These are phyloP conservation scores for Hydrotaea cyrtoneurina DNA, from an alignment of 2,888 invertebrate genomes.

Conservation along the genomic window DNA sequence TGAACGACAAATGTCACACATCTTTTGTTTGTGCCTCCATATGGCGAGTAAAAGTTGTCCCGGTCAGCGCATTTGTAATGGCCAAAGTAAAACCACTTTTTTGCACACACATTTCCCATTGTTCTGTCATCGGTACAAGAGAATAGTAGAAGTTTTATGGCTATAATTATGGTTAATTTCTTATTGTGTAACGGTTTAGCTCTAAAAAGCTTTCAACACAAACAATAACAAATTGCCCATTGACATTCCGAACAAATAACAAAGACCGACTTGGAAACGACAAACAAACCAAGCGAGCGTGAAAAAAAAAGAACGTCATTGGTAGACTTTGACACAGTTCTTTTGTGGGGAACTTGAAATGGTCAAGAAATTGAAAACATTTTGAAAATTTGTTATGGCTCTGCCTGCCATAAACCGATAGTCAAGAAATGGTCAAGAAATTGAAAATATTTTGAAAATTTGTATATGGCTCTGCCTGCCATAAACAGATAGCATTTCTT, in stretches of 20 bases:
- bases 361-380: constrained; percentile 31
- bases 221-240: constrained; percentile 6
- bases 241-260: not conserved
- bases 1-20: constrained; percentile 50
- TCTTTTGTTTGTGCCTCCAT: constrained; percentile 41
- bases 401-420: not conserved
- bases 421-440: constrained; percentile 5
- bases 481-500: not conserved
- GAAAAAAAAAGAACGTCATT: too few species aligned
- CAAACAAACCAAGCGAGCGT: too few species aligned
- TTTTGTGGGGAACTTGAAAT: not conserved
- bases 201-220: not conserved
- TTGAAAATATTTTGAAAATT: too few species aligned
- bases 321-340: constrained; percentile 17
- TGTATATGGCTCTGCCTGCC: too few species aligned
- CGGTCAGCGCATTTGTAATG: not conserved
- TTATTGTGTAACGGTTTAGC: constrained; percentile 59
- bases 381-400: constrained; percentile 10
- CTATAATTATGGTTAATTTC: constrained; percentile 61
- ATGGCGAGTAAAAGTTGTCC: constrained; percentile 48
- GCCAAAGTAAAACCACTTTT: not conserved
- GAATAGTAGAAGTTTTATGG: constrained; percentile 36
- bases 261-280: not conserved
- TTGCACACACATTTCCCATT: constrained; percentile 29
- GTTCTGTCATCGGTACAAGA: not conserved